phyloP scores from a whole-genome alignment of 1,140 invertebrate species.

The Odontomachus brunneus region DNA sequence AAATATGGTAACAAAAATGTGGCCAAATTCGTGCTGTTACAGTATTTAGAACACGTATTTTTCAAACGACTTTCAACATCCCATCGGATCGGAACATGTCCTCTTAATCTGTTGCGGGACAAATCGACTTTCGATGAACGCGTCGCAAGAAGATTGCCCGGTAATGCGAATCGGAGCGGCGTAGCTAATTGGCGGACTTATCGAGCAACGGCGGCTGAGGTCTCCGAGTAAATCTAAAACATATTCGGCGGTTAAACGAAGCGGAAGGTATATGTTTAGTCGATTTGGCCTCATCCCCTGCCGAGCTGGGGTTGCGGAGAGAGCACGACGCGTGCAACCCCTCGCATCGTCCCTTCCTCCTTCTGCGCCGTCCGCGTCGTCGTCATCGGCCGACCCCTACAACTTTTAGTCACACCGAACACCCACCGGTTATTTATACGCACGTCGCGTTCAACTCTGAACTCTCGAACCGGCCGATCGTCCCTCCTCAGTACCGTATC shows the following conservation, averaged over 20 bases:
- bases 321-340: conserved; percentile 61
- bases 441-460: conserved; percentile 29
- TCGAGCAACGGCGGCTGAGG: conserved; percentile 63
- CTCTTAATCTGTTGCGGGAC: background rate
- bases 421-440: conserved; percentile 80
- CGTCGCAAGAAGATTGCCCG: conserved; percentile 30
- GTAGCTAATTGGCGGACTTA: conserved; percentile 74
- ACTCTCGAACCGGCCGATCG: conserved; percentile 43
- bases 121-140: conserved; percentile 29
- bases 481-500: conserved; percentile 36
- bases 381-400: conserved; percentile 57
- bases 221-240: conserved; percentile 81
- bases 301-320: conserved; percentile 52
- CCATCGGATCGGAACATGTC: background rate
- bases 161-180: conserved; percentile 40
- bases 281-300: conserved; percentile 76
- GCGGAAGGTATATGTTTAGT: conserved; percentile 84
- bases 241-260: conserved; percentile 82
- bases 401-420: conserved; percentile 75
- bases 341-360: conserved; percentile 63
- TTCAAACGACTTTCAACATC: too few relatives aligned
- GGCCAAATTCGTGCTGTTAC: too few relatives aligned
- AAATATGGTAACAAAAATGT: too few relatives aligned
- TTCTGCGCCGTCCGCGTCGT: conserved; percentile 47
- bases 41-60: too few relatives aligned